A percentile compares a stretch with the other conserved stretches of the same genome.
Evolutionary conservation across 2,113 vertebrate species (phyloP).

Genomic region (Hyaena hyaena): DNA sequence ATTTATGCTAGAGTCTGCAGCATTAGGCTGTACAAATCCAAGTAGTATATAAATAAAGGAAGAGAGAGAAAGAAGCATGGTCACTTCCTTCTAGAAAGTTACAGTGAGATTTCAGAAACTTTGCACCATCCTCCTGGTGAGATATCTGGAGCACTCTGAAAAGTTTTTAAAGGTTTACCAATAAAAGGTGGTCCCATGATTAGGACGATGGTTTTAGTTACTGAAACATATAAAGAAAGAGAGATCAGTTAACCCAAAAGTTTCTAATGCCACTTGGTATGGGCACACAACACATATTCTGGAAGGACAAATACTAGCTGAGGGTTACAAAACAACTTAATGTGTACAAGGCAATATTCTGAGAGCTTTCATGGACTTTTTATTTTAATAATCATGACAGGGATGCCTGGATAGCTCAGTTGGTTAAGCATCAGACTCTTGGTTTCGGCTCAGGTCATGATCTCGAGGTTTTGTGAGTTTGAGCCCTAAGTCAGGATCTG

Average conservation of each 20-base stretch:
- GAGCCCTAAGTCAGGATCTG: no score
- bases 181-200: background rate
- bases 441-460: no score
- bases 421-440: no score
- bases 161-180: constrained; percentile 11
- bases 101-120: constrained; percentile 38
- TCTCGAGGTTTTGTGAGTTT: no score
- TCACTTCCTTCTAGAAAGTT: background rate
- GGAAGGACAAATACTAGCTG: background rate
- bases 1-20: background rate
- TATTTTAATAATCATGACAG: constrained; percentile 1
- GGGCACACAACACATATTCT: background rate
- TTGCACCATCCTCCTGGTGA: background rate
- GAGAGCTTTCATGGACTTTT: background rate
- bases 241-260: background rate
- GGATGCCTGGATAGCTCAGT: no score
- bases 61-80: background rate
- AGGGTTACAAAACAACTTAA: background rate
- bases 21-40: background rate
- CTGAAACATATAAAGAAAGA: background rate
- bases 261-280: background rate
- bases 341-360: background rate
- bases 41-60: background rate
- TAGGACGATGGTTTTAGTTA: constrained; percentile 1
- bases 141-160: background rate